These are phyloP conservation scores for Morpho achilles DNA, from an alignment of 2,888 invertebrate species.

Conservation along the genomic window DNA sequence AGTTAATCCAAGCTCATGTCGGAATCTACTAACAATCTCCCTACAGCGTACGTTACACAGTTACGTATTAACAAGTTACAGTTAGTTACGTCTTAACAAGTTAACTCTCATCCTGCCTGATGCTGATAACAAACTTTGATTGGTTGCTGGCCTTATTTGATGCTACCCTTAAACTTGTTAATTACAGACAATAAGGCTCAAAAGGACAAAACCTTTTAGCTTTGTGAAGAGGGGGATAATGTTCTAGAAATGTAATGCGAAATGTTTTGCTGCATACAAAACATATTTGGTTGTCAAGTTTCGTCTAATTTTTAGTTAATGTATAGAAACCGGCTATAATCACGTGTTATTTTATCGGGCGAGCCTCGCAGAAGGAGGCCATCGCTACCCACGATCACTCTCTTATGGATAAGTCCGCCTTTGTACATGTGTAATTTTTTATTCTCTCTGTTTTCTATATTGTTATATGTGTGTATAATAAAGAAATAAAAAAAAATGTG, in stretches of 20 bases:
- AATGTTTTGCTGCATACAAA: too few relatives aligned
- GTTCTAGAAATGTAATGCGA: too few relatives aligned
- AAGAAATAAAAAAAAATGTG: too few relatives aligned
- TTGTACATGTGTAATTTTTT: too few relatives aligned
- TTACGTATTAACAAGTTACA: neutral
- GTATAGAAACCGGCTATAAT: neutral
- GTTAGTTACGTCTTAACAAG: slow-evolving; percentile 1
- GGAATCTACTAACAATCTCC: neutral
- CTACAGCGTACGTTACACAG: slow-evolving; percentile 4
- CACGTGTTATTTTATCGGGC: neutral
- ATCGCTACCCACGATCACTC: too few relatives aligned
- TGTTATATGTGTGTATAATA: too few relatives aligned
- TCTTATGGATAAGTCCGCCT: too few relatives aligned
- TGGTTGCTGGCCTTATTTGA: slow-evolving; percentile 4
- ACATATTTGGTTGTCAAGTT: too few relatives aligned
- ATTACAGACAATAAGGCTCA: slow-evolving; percentile 1
- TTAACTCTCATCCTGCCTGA: slow-evolving; percentile 6
- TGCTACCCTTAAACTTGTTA: slow-evolving; percentile 5
- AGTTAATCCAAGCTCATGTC: neutral
- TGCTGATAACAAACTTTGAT: slow-evolving; percentile 16
- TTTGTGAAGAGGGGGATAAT: too few relatives aligned
- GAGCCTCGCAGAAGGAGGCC: too few relatives aligned
- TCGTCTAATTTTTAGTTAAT: too few relatives aligned
- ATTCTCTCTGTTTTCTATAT: too few relatives aligned
- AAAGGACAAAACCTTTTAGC: neutral